Evolutionary conservation across 2,113 vertebrate genomes (phyloP).

Genomic region (Tympanuchus pallidicinctus): DNA sequence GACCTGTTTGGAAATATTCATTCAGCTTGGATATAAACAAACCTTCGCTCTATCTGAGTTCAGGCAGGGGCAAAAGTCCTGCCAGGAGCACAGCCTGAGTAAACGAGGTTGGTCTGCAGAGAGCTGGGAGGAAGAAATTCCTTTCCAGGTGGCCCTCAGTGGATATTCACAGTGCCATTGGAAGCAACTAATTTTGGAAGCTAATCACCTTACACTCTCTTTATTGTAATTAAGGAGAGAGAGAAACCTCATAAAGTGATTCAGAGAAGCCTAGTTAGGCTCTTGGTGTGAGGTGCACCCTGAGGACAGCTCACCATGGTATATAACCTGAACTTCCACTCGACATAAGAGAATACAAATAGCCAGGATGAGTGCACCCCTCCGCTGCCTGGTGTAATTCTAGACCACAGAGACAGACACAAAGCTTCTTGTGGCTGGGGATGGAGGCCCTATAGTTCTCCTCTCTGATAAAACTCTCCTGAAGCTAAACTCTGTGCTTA

Average conservation of each 20-base stretch:
- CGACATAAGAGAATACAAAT: not conserved
- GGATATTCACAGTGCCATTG: not conserved
- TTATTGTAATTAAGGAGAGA: slow-evolving; percentile 39
- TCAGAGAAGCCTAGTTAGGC: not conserved
- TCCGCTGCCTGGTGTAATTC: not conserved
- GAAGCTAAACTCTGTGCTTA: not conserved
- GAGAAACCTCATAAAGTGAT: not conserved
- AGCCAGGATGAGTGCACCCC: accelerated
- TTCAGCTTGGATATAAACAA: slow-evolving; percentile 59
- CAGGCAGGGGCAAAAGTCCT: slow-evolving; percentile 53
- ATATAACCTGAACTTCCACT: not conserved
- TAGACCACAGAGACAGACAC: not conserved
- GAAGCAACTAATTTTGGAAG: slow-evolving; percentile 25
- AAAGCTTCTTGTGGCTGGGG: not conserved
- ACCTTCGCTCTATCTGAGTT: slow-evolving; percentile 53
- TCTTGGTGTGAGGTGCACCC: not conserved
- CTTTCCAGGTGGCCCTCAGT: slow-evolving; percentile 33
- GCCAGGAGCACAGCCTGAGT: slow-evolving; percentile 11
- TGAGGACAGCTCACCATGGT: not conserved
- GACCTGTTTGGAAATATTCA: slow-evolving; percentile 40
- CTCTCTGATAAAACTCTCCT: not conserved
- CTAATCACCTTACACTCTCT: slow-evolving; percentile 19
- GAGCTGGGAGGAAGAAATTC: slow-evolving; percentile 1
- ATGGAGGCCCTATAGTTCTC: not conserved
- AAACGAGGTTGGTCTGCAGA: not conserved